Evolutionary conservation across 2,888 invertebrate genomes (phyloP).

Genomic region (Linnaemya tessellans): DNA sequence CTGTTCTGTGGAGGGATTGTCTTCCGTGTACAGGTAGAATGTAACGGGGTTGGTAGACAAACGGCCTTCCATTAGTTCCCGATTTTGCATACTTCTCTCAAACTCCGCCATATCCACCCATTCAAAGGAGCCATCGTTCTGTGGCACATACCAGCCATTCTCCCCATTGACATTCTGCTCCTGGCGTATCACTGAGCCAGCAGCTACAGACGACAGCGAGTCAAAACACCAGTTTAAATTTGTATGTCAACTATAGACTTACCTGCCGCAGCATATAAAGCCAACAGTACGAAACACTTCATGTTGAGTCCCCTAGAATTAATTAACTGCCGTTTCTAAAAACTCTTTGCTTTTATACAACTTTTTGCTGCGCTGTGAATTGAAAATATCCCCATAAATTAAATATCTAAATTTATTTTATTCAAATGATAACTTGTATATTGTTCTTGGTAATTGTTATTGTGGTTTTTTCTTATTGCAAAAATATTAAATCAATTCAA

Average conservation of each 20-base stretch:
- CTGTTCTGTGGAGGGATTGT: slow-evolving; percentile 76
- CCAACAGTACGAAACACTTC: slow-evolving; percentile 43
- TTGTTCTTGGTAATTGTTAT: neutral
- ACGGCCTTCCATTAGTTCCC: slow-evolving; percentile 67
- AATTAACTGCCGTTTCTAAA: neutral
- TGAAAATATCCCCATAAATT: neutral
- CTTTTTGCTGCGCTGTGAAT: neutral
- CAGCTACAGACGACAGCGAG: slow-evolving; percentile 5
- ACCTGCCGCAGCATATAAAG: slow-evolving; percentile 47
- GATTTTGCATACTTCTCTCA: slow-evolving; percentile 1
- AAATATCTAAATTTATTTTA: neutral
- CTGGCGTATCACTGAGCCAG: slow-evolving; percentile 54
- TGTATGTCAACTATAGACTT: no score
- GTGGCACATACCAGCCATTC: slow-evolving; percentile 75
- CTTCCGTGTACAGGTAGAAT: slow-evolving; percentile 77
- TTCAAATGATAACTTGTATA: slow-evolving; percentile 4
- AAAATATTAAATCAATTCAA: slow-evolving; percentile 7
- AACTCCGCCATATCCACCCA: slow-evolving; percentile 70
- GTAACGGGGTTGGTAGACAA: slow-evolving; percentile 54
- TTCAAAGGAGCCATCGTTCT: slow-evolving; percentile 64
- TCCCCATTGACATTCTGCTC: slow-evolving; percentile 68
- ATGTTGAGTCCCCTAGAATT: neutral
- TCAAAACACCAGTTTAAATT: no score
- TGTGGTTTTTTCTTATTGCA: neutral
- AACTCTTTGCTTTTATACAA: slow-evolving; percentile 50